These are phyloP conservation scores for Ormyrus thymus DNA, from an alignment of 2,888 invertebrate genomes.

Conservation along the genomic window DNA sequence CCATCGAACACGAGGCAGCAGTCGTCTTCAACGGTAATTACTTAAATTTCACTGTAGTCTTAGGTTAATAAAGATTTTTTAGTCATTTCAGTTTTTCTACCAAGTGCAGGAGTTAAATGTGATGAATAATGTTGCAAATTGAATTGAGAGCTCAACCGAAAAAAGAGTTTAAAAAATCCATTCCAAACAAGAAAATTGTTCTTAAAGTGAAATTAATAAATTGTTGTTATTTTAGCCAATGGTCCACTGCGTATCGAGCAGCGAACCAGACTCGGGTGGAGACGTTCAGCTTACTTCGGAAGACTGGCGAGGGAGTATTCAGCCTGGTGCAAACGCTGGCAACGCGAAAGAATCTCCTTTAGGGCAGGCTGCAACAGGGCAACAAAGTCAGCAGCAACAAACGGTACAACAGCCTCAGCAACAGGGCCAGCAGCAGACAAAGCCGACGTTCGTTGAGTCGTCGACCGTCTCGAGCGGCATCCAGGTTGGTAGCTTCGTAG, in stretches of 20 bases:
- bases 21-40: slow-evolving; percentile 59
- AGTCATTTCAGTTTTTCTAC: slow-evolving; percentile 19
- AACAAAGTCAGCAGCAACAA: slow-evolving; percentile 57
- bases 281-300: slow-evolving; percentile 63
- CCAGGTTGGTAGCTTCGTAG: slow-evolving; percentile 74
- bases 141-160: too few species aligned
- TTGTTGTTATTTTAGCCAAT: slow-evolving; percentile 78
- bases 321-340: slow-evolving; percentile 61
- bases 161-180: too few species aligned
- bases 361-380: slow-evolving; percentile 60
- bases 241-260: slow-evolving; percentile 93
- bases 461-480: slow-evolving; percentile 74
- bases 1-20: slow-evolving; percentile 70
- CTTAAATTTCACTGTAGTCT: background rate
- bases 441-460: slow-evolving; percentile 71
- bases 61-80: background rate
- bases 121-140: background rate
- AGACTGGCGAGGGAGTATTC: slow-evolving; percentile 66
- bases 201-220: background rate
- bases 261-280: slow-evolving; percentile 85
- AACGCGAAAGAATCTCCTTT: slow-evolving; percentile 68
- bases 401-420: slow-evolving; percentile 62
- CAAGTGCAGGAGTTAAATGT: background rate
- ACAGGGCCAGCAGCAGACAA: slow-evolving; percentile 56
- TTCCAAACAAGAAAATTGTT: background rate